Evolutionary conservation across 2,113 vertebrate species (phyloP).

Genomic region (Lophius piscatorius): DNA sequence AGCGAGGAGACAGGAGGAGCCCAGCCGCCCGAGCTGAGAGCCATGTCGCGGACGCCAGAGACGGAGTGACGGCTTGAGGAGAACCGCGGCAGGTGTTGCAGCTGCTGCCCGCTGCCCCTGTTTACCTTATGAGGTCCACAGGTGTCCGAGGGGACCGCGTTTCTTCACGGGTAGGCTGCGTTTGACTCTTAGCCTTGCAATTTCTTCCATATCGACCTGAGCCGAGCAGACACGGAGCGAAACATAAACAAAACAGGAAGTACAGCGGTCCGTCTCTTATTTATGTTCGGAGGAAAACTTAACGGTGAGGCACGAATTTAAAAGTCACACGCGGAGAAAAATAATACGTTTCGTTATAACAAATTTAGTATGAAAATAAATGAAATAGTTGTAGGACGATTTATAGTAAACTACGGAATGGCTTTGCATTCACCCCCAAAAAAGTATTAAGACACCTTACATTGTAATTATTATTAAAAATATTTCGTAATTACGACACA

Average conservation of each 20-base stretch:
- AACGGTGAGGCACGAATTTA: not conserved
- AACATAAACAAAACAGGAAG: slow-evolving; percentile 81
- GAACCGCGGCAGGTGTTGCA: slow-evolving; percentile 13
- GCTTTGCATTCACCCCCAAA: not conserved
- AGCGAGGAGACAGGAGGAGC: slow-evolving; percentile 67
- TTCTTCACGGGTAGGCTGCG: slow-evolving; percentile 31
- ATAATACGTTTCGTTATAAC: too few relatives aligned
- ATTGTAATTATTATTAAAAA: too few relatives aligned
- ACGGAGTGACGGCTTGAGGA: slow-evolving; percentile 11
- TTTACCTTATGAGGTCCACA: slow-evolving; percentile 37
- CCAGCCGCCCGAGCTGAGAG: slow-evolving; percentile 81
- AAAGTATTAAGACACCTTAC: too few relatives aligned
- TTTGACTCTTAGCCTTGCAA: slow-evolving; percentile 10
- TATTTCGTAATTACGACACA: too few relatives aligned
- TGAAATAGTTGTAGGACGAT: too few relatives aligned
- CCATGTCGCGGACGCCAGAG: slow-evolving; percentile 68
- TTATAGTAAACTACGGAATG: too few relatives aligned
- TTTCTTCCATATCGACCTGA: slow-evolving; percentile 61
- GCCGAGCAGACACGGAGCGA: slow-evolving; percentile 20
- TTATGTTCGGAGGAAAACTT: slow-evolving; percentile 71
- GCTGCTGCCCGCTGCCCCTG: slow-evolving; percentile 14
- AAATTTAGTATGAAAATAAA: too few relatives aligned
- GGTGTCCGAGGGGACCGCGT: slow-evolving; percentile 2
- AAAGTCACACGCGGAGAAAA: too few relatives aligned
- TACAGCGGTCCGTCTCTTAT: slow-evolving; percentile 58